A percentile compares a stretch with the other conserved stretches of the same genome.
Conservation (phyloP, 2,888 invertebrate genomes). For the Ennomos erosarius region DNA sequence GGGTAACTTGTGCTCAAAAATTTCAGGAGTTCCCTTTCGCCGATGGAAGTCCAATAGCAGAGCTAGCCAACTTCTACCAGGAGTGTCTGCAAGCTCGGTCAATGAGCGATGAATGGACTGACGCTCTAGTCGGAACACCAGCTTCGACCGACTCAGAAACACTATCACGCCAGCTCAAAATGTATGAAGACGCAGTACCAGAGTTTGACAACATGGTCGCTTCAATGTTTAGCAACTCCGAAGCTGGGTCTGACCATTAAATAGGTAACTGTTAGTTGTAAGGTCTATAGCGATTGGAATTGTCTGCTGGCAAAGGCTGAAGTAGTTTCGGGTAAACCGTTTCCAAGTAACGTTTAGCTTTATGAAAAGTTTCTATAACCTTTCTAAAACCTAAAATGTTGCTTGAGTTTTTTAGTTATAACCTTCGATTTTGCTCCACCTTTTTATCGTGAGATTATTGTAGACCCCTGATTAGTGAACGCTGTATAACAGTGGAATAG, state of each 20-base stretch:
- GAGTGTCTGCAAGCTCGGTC: conserved; percentile 90
- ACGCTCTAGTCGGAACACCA: conserved; percentile 50
- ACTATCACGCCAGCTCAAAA: conserved; percentile 89
- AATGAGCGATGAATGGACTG: conserved; percentile 65
- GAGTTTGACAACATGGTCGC: conserved; percentile 92
- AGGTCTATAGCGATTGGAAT: background rate
- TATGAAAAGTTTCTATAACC: too few species aligned
- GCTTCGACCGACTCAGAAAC: conserved; percentile 76
- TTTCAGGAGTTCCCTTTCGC: conserved; percentile 92
- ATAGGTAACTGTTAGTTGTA: conserved; percentile 2
- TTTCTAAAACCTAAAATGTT: too few species aligned
- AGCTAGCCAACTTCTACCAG: conserved; percentile 91
- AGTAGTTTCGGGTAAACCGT: background rate
- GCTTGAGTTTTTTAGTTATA: too few species aligned
- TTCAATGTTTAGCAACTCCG: conserved; percentile 86
- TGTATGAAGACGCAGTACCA: conserved; percentile 90
- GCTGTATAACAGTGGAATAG: too few species aligned
- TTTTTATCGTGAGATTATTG: too few species aligned
- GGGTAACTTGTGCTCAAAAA: background rate
- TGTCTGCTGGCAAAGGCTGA: background rate
- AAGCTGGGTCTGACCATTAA: conserved; percentile 59
- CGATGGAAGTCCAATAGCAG: conserved; percentile 88
- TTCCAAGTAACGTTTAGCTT: too few species aligned
- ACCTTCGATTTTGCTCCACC: too few species aligned
- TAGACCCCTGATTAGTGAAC: too few species aligned